A percentile compares a stretch with the other conserved stretches of the same genome.
These are phyloP conservation scores for Nemotelus pantherinus DNA, from an alignment of 2,888 invertebrate species.

Conservation along the genomic window DNA sequence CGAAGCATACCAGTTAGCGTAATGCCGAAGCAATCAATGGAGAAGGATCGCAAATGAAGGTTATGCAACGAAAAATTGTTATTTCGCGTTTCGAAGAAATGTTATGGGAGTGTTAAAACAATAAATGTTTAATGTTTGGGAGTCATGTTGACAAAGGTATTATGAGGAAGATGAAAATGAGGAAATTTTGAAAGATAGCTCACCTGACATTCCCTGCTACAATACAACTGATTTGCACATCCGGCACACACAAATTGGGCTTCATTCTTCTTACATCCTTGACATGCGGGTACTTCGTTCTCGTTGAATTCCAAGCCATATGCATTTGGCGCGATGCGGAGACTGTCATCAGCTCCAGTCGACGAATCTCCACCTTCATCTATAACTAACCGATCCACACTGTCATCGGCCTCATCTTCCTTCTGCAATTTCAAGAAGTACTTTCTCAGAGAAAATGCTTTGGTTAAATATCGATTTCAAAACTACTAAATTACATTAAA, in stretches of 20 bases:
- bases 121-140: no score
- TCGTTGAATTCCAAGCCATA: constrained; percentile 64
- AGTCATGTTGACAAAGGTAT: no score
- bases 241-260: constrained; percentile 91
- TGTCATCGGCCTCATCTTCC: constrained; percentile 72
- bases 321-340: constrained; percentile 57
- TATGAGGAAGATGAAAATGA: no score
- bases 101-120: no score
- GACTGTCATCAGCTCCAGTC: constrained; percentile 55
- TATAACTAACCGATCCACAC: constrained; percentile 70
- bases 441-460: constrained; percentile 22
- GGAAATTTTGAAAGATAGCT: constrained; percentile 47
- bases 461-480: constrained; percentile 29
- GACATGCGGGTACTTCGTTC: constrained; percentile 75
- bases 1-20: not conserved
- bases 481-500: not conserved
- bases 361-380: constrained; percentile 69
- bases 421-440: constrained; percentile 48
- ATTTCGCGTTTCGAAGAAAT: no score
- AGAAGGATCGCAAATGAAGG: no score
- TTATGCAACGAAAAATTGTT: no score
- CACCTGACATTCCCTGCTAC: constrained; percentile 93
- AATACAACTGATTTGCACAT: constrained; percentile 94
- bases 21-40: no score
- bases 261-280: constrained; percentile 83